Evolutionary conservation across 2,113 vertebrate genomes (phyloP).

Genomic region (Ondatra zibethicus): DNA sequence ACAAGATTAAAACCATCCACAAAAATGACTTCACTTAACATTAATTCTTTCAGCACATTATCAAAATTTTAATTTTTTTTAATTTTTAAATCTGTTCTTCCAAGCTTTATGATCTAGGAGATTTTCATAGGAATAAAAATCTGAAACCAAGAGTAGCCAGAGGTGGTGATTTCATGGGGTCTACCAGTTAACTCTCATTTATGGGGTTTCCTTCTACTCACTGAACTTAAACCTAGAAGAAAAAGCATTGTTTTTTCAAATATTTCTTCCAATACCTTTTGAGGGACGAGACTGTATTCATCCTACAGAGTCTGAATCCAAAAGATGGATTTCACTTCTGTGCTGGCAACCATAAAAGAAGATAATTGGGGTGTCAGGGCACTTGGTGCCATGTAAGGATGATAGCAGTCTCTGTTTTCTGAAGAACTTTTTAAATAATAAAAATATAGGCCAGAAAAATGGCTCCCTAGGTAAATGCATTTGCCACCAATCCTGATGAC

Average conservation of each 20-base stretch:
- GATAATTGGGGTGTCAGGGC: background rate
- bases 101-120: background rate
- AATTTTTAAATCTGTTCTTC: background rate
- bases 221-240: background rate
- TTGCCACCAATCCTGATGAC: too few species aligned
- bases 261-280: background rate
- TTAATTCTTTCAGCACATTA: conserved; percentile 5
- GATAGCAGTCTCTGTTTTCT: background rate
- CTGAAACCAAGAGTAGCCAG: background rate
- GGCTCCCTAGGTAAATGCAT: background rate
- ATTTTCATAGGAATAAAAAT: conserved; percentile 53
- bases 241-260: background rate
- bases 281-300: background rate
- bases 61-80: conserved; percentile 31
- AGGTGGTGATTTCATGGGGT: background rate
- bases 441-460: background rate
- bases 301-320: background rate
- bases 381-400: background rate
- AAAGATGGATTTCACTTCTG: conserved; percentile 37
- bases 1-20: conserved; percentile 16
- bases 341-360: background rate
- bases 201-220: background rate
- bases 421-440: background rate
- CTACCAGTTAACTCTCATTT: background rate
- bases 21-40: background rate